Evolutionary conservation across 2,797 vertebrate species (phyloP).

Genomic region (Mus minutoides): DNA sequence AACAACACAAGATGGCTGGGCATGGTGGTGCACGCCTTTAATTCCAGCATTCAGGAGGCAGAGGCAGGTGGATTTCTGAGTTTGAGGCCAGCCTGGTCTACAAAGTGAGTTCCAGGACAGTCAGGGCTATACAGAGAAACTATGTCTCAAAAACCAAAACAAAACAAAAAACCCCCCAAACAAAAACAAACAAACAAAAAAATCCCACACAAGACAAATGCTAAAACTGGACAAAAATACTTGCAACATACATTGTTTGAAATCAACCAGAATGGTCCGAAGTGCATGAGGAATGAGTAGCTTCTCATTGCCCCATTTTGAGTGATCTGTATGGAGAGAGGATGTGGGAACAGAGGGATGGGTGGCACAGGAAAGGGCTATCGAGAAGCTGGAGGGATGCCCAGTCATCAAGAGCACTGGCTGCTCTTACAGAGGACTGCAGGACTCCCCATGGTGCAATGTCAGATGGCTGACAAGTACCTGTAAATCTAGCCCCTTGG

Average conservation of each 20-base stretch:
- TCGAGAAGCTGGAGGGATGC: neutral
- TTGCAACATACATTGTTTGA: neutral
- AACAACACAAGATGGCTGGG: too few species aligned
- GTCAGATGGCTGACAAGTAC: neutral
- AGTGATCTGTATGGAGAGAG: neutral
- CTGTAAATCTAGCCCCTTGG: neutral
- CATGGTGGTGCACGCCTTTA: too few species aligned
- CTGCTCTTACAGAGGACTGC: neutral
- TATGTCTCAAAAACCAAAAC: too few species aligned
- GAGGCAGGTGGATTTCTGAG: too few species aligned
- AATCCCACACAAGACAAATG: neutral
- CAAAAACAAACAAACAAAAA: too few species aligned
- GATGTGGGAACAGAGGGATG: neutral
- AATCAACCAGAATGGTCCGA: neutral
- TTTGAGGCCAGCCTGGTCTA: too few species aligned
- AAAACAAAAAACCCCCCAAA: too few species aligned
- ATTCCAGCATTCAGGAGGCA: too few species aligned
- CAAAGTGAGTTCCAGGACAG: too few species aligned
- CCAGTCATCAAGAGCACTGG: neutral
- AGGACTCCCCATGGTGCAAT: neutral
- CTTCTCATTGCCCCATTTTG: neutral
- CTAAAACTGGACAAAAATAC: conserved; percentile 6
- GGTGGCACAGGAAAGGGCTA: neutral
- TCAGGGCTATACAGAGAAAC: too few species aligned
- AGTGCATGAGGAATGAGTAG: conserved; percentile 7